Percentiles rank a stretch among this genome's conserved stretches.
These are phyloP conservation scores for Morbakka virulenta DNA, from an alignment of 30 jellyfish, hydroid and myxozoan species.

Conservation along the genomic window DNA sequence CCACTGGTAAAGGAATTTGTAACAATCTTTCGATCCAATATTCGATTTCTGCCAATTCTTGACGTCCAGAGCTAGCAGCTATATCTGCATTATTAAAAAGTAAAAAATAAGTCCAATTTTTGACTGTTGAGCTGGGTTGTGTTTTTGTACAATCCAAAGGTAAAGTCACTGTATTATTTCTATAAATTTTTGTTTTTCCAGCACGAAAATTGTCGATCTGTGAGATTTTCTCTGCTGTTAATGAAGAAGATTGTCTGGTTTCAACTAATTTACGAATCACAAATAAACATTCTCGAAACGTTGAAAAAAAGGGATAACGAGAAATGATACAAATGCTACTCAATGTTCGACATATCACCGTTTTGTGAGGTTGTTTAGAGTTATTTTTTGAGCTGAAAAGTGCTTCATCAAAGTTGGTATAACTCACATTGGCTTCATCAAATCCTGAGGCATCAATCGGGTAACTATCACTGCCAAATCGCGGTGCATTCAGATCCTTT, in stretches of 20 bases:
- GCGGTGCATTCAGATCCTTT: neutral
- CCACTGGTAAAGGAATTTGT: conserved; percentile 68
- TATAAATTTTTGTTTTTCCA: no score
- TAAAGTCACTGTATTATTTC: no score
- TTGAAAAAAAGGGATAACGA: conserved; percentile 73
- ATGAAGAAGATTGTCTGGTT: conserved; percentile 19
- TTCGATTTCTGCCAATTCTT: conserved; percentile 65
- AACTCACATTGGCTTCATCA: no score
- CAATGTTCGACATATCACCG: conserved; percentile 69
- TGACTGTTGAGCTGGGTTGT: neutral
- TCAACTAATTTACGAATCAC: conserved; percentile 79
- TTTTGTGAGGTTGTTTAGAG: conserved; percentile 6
- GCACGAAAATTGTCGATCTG: conserved; percentile 39
- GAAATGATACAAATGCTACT: conserved; percentile 86
- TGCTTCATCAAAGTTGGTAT: no score
- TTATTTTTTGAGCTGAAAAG: neutral
- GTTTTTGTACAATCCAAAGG: no score
- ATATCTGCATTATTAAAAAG: neutral
- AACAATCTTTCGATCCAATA: conserved; percentile 65
- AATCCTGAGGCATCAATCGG: neutral
- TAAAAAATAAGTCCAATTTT: conserved; percentile 34
- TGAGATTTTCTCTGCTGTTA: conserved; percentile 16
- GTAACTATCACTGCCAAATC: neutral
- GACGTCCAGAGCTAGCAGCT: no score
- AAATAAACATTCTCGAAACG: conserved; percentile 84